Conservation (phyloP, 2,888 invertebrate genomes). For the Cyclophora albipunctata region DNA sequence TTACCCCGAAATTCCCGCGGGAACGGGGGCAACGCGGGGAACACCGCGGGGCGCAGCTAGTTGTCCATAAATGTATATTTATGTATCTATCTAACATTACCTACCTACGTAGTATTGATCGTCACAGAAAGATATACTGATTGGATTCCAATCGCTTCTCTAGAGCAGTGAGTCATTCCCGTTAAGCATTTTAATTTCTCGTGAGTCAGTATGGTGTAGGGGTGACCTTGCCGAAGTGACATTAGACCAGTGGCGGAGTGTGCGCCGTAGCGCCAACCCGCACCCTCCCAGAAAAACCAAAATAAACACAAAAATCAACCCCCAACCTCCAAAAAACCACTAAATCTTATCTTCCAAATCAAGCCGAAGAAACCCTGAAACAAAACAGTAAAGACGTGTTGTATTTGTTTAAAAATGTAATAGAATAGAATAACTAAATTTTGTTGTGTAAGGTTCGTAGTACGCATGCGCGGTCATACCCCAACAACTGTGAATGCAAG, state of each 20-base stretch:
- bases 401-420: conserved; percentile 4
- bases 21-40: too few relatives aligned
- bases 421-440: background rate
- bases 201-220: too few relatives aligned
- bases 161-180: too few relatives aligned
- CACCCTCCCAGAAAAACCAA: conserved; percentile 4
- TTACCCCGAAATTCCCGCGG: too few relatives aligned
- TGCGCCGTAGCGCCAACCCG: conserved; percentile 29
- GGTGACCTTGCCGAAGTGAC: too few relatives aligned
- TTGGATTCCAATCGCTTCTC: too few relatives aligned
- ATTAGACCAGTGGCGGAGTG: conserved; percentile 28
- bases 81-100: too few relatives aligned
- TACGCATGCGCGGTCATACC: conserved; percentile 41
- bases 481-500: conserved; percentile 15
- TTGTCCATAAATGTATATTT: too few relatives aligned
- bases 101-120: too few relatives aligned
- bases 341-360: background rate
- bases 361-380: background rate
- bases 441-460: conserved; percentile 8
- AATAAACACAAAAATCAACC: background rate
- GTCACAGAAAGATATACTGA: too few relatives aligned
- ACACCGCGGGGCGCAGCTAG: too few relatives aligned
- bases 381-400: background rate
- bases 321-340: background rate
- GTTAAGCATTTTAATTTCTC: too few relatives aligned